Percentiles rank a stretch among this genome's conserved stretches.
These are phyloP conservation scores for Steinernema hermaphroditum DNA, from an alignment of 2,888 invertebrate genomes.

Conservation along the genomic window DNA sequence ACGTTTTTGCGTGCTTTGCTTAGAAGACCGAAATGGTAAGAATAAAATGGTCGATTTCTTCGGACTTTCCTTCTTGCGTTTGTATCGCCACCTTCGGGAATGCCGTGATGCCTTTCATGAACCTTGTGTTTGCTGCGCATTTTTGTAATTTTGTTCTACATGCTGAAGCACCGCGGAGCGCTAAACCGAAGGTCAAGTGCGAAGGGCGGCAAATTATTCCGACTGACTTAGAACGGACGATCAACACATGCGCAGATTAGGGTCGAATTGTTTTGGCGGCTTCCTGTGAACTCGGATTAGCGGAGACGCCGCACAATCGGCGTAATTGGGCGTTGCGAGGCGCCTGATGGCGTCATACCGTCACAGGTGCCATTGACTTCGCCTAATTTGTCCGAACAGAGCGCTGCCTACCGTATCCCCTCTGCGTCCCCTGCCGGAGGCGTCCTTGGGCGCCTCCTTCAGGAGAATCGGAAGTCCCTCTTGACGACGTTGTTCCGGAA, in stretches of 20 bases:
- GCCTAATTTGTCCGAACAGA: constrained; percentile 4
- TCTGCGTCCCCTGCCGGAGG: neutral
- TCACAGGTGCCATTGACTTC: constrained; percentile 30
- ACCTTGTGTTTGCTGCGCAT: too few relatives aligned
- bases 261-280: constrained; percentile 19
- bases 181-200: neutral
- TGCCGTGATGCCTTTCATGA: too few relatives aligned
- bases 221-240: constrained; percentile 3
- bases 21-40: too few relatives aligned
- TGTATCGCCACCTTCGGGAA: too few relatives aligned
- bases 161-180: neutral
- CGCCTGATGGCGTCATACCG: constrained; percentile 25
- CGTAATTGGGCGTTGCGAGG: constrained; percentile 24
- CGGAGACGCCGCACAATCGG: constrained; percentile 25
- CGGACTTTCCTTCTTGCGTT: too few relatives aligned
- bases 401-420: neutral
- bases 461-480: too few relatives aligned
- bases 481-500: constrained; percentile 1
- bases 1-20: constrained; percentile 69
- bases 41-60: too few relatives aligned
- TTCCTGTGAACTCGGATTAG: constrained; percentile 30
- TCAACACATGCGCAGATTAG: constrained; percentile 29
- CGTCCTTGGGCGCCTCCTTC: too few relatives aligned
- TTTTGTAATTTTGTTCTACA: too few relatives aligned
- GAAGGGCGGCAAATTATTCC: constrained; percentile 8